Conservation (phyloP, 2,113 vertebrate species). For the Boulengerochromis microlepis region DNA sequence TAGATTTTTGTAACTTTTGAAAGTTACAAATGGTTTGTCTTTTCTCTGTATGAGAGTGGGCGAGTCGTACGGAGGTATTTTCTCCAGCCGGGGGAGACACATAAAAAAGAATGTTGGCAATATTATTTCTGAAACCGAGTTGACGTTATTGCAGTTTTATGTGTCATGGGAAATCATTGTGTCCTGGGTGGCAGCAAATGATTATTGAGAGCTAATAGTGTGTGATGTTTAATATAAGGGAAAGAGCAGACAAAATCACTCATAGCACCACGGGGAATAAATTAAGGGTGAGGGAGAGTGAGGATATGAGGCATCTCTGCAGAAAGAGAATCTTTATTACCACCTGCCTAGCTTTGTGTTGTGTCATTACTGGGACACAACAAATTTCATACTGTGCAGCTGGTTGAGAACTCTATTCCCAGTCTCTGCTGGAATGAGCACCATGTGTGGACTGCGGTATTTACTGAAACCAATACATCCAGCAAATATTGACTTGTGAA, state of each 20-base stretch:
- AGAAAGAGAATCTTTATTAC: slow-evolving; percentile 85
- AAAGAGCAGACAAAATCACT: slow-evolving; percentile 74
- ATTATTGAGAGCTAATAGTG: slow-evolving; percentile 88
- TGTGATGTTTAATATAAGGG: slow-evolving; percentile 84
- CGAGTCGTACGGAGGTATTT: slow-evolving; percentile 47
- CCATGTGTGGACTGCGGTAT: slow-evolving; percentile 28
- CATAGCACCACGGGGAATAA: slow-evolving; percentile 77
- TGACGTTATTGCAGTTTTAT: slow-evolving; percentile 76
- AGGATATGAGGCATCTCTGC: slow-evolving; percentile 77
- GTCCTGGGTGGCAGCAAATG: slow-evolving; percentile 75
- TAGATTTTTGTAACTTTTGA: slow-evolving; percentile 51
- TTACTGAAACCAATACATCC: slow-evolving; percentile 52
- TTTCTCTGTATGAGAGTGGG: slow-evolving; percentile 28
- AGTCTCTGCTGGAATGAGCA: slow-evolving; percentile 27
- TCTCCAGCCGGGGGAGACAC: slow-evolving; percentile 53
- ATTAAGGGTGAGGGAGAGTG: slow-evolving; percentile 78
- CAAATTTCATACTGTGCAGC: slow-evolving; percentile 39
- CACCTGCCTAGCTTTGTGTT: slow-evolving; percentile 58
- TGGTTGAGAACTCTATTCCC: slow-evolving; percentile 40
- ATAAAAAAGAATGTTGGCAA: slow-evolving; percentile 70
- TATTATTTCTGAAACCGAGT: slow-evolving; percentile 73
- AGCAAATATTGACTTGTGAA: slow-evolving; percentile 64
- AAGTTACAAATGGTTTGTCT: slow-evolving; percentile 54
- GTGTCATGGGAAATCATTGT: slow-evolving; percentile 91
- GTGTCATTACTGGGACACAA: slow-evolving; percentile 49